These are phyloP conservation scores for Hemicordylus capensis DNA, from an alignment of 2,113 vertebrate species.

Conservation along the genomic window DNA sequence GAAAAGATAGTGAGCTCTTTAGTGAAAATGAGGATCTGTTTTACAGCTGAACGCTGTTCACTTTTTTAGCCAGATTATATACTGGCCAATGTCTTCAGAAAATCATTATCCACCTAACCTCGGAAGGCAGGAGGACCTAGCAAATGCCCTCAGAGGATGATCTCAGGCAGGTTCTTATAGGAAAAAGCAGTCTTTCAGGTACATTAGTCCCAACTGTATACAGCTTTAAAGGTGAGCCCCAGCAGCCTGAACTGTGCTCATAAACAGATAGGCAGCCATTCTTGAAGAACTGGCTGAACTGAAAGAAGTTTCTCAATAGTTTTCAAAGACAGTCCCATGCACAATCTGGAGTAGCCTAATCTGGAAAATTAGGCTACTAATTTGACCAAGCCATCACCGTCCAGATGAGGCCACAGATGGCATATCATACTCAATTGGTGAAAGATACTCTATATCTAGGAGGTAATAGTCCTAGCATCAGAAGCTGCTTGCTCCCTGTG, in stretches of 20 bases:
- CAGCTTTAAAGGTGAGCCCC: too few species aligned
- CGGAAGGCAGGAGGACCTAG: neutral
- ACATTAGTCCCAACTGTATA: neutral
- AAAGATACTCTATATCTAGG: too few species aligned
- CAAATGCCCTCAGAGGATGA: neutral
- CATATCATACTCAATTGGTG: too few species aligned
- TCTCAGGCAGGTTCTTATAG: neutral
- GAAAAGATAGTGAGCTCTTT: neutral
- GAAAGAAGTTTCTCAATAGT: too few species aligned
- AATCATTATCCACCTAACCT: constrained; percentile 17
- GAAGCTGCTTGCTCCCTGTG: too few species aligned
- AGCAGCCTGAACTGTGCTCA: too few species aligned
- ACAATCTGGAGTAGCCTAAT: too few species aligned
- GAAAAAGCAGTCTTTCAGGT: neutral
- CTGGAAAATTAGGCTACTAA: too few species aligned
- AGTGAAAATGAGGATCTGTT: neutral
- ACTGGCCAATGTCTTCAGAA: constrained; percentile 36
- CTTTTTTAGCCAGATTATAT: constrained; percentile 5
- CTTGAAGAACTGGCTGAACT: neutral
- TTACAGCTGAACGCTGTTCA: neutral
- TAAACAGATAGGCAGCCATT: neutral
- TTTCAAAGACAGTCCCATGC: too few species aligned
- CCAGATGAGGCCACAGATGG: too few species aligned
- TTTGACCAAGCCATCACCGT: too few species aligned
- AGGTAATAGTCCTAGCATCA: too few species aligned